phyloP scores from a whole-genome alignment of 2,797 vertebrate species.

The Ciconia nigra region DNA sequence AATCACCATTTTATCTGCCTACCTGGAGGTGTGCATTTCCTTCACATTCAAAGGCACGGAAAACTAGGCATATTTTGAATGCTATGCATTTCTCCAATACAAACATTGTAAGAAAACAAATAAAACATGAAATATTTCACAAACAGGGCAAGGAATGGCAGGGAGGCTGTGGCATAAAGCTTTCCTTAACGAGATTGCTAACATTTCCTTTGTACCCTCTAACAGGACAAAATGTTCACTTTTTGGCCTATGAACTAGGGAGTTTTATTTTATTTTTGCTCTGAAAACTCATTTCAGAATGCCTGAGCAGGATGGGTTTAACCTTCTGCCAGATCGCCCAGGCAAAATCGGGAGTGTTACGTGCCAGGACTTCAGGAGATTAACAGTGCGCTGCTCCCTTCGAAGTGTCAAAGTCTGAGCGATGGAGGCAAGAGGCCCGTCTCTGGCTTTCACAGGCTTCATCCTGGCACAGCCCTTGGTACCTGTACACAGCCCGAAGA shows the following conservation, averaged over 20 bases:
- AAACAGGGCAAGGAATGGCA: background rate
- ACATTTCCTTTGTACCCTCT: background rate
- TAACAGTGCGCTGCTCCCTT: background rate
- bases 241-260: background rate
- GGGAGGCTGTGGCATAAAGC: background rate
- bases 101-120: background rate
- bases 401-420: background rate
- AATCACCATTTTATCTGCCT: background rate
- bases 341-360: background rate
- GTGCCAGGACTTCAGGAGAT: background rate
- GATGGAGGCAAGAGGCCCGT: background rate
- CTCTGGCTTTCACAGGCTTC: background rate
- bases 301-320: background rate
- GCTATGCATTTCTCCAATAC: background rate
- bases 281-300: background rate
- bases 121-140: background rate
- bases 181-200: background rate
- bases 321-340: background rate
- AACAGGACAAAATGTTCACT: background rate
- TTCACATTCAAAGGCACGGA: accelerated
- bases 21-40: no score
- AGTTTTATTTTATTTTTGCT: background rate
- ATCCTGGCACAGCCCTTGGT: background rate
- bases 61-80: background rate
- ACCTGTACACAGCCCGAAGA: accelerated